Evolutionary conservation across 2,113 vertebrate species (phyloP).

Genomic region (Lophochroa leadbeateri): DNA sequence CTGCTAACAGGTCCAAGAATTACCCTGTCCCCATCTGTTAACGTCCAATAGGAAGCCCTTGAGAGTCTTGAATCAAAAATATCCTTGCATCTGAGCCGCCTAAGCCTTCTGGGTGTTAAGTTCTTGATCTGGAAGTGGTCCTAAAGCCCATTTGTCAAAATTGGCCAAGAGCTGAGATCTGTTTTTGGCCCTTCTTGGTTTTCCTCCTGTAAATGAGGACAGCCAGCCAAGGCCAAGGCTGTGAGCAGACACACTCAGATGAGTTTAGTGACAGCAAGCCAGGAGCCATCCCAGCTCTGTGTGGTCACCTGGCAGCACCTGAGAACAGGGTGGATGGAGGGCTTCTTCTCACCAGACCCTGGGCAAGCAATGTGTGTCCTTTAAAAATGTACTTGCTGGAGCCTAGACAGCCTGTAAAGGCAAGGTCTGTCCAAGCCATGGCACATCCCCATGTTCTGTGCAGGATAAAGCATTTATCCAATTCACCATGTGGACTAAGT

Average conservation of each 20-base stretch:
- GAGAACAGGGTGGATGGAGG: background rate
- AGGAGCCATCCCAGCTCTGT: background rate
- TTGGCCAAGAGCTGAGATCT: background rate
- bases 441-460: background rate
- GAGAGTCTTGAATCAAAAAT: background rate
- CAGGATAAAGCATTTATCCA: background rate
- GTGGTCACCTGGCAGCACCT: background rate
- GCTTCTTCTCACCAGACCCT: background rate
- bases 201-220: background rate
- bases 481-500: background rate
- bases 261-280: background rate
- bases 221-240: background rate
- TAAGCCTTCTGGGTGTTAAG: background rate
- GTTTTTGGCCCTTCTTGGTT: background rate
- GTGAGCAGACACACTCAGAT: background rate
- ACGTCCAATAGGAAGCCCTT: background rate
- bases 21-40: background rate
- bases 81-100: background rate
- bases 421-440: background rate
- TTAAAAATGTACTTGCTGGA: background rate
- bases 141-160: background rate
- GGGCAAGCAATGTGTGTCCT: background rate
- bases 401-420: background rate
- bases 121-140: background rate
- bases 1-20: background rate